Percentiles rank a stretch among this genome's conserved stretches.
Conservation (phyloP, 2,797 vertebrate genomes). For the Amniataba percoides region DNA sequence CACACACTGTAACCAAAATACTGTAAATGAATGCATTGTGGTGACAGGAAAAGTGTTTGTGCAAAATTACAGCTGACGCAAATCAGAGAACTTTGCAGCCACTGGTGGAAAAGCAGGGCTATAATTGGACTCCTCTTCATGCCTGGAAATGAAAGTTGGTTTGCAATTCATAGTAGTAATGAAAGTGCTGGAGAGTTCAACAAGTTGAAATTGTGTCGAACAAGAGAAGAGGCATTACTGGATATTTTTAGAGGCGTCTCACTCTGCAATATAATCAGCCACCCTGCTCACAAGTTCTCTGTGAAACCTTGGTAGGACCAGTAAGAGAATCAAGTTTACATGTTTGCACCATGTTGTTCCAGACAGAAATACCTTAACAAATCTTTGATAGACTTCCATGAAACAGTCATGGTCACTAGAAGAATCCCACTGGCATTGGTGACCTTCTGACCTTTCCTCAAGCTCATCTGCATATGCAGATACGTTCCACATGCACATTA, state of each 20-base stretch:
- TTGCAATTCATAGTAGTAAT: conserved; percentile 27
- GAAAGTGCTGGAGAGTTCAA: conserved; percentile 22
- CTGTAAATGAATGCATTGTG: conserved; percentile 39
- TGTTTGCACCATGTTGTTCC: background rate
- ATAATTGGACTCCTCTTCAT: conserved; percentile 43
- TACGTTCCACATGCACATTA: too few relatives aligned
- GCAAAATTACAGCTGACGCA: conserved; percentile 35
- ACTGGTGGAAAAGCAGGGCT: conserved; percentile 3
- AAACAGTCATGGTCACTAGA: too few relatives aligned
- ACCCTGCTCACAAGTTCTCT: conserved; percentile 4
- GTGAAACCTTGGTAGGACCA: conserved; percentile 8
- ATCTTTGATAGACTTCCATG: too few relatives aligned
- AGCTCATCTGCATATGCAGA: too few relatives aligned
- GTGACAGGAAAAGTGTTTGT: conserved; percentile 41
- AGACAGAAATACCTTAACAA: too few relatives aligned
- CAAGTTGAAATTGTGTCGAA: conserved; percentile 11
- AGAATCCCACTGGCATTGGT: too few relatives aligned
- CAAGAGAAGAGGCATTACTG: background rate
- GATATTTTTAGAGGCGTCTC: conserved; percentile 29
- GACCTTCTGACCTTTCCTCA: too few relatives aligned
- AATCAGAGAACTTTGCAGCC: conserved; percentile 29
- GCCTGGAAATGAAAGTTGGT: conserved; percentile 37
- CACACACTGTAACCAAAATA: conserved; percentile 23
- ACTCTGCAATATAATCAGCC: conserved; percentile 18
- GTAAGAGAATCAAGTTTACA: background rate